These are phyloP conservation scores for Lamprologus tigripictilis DNA, from an alignment of 2,113 vertebrate genomes.

Conservation along the genomic window DNA sequence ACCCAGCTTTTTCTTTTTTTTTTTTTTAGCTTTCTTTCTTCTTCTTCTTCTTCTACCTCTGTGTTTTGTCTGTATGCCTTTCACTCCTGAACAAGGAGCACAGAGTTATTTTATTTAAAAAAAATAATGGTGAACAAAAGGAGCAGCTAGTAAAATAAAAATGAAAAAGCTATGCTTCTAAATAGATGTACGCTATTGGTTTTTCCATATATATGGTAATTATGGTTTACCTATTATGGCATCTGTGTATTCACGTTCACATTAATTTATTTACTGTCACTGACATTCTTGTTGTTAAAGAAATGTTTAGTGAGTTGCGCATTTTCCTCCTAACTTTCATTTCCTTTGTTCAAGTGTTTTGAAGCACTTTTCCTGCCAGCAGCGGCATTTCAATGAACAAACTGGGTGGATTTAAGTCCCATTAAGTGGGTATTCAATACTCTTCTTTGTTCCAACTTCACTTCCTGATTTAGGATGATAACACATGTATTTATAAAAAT, in stretches of 20 bases:
- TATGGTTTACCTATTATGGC: neutral
- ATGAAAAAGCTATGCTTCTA: neutral
- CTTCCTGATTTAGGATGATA: neutral
- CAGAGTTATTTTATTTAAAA: neutral
- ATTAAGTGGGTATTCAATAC: neutral
- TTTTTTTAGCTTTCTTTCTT: neutral
- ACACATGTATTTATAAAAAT: neutral
- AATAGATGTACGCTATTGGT: neutral
- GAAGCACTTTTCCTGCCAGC: neutral
- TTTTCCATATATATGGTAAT: neutral
- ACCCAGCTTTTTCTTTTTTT: neutral
- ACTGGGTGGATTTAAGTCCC: neutral
- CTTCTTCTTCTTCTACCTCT: neutral
- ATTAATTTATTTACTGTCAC: neutral
- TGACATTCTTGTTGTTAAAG: neutral
- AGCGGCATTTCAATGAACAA: neutral
- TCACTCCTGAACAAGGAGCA: neutral
- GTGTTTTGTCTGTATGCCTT: neutral
- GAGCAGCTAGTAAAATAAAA: neutral
- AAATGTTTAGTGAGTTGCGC: neutral
- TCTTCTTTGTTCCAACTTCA: neutral
- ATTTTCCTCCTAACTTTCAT: neutral
- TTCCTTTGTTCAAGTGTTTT: neutral
- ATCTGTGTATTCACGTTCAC: neutral
- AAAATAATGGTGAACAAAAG: neutral